Percentiles rank a stretch among this genome's conserved stretches.
Evolutionary conservation across 1,140 invertebrate genomes (phyloP).

Genomic region (Lithobius niger): DNA sequence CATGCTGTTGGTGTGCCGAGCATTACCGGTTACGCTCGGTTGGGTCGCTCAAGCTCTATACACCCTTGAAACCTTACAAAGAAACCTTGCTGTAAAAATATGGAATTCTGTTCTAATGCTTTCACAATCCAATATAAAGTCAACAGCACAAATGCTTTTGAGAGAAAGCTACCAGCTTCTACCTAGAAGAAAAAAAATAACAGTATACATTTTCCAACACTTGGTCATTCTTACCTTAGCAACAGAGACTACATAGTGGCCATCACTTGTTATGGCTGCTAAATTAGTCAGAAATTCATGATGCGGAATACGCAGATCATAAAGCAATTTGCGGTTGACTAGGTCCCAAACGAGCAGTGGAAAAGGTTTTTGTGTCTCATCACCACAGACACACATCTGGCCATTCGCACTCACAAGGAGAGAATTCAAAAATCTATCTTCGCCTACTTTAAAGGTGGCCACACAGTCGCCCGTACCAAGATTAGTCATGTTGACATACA

Average conservation of each 20-base stretch:
- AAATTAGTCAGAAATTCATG: constrained; percentile 74
- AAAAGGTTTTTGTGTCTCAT: constrained; percentile 81
- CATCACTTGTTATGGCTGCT: constrained; percentile 73
- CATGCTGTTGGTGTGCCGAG: too few species aligned
- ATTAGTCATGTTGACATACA: constrained; percentile 84
- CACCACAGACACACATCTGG: constrained; percentile 71
- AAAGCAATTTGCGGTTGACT: constrained; percentile 62
- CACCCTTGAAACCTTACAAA: too few species aligned
- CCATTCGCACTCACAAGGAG: constrained; percentile 73
- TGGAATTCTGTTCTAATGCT: too few species aligned
- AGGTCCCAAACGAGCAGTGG: constrained; percentile 77
- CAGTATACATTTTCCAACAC: too few species aligned
- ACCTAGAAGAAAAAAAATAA: too few species aligned
- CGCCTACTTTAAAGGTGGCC: constrained; percentile 73
- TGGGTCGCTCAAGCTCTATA: too few species aligned
- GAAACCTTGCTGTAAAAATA: too few species aligned
- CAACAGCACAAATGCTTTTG: too few species aligned
- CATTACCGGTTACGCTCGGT: too few species aligned
- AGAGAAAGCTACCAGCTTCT: too few species aligned
- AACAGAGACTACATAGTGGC: constrained; percentile 46
- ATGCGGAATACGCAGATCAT: constrained; percentile 71
- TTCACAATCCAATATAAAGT: not conserved
- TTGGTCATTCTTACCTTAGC: constrained; percentile 39
- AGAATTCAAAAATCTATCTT: constrained; percentile 76
- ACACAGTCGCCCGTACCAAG: constrained; percentile 65